phyloP scores from a whole-genome alignment of 2,797 vertebrate species.

The Esox masquinongy region DNA sequence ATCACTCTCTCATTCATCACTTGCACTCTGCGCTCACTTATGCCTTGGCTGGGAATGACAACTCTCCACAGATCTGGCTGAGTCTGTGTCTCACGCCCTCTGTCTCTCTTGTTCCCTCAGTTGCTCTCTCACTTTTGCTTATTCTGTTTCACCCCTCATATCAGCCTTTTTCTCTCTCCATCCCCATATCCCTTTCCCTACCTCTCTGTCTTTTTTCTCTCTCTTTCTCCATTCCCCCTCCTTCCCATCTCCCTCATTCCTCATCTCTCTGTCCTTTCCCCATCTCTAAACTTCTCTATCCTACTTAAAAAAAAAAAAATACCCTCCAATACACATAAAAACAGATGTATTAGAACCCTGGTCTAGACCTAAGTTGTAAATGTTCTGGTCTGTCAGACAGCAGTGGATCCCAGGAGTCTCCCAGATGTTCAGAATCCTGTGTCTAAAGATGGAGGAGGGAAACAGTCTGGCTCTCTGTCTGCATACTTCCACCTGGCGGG shows the following conservation, averaged over 20 bases:
- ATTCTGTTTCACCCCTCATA: not conserved
- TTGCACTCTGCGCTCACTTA: conserved; percentile 54
- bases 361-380: too few species aligned
- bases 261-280: too few species aligned
- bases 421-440: too few species aligned
- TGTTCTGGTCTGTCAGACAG: too few species aligned
- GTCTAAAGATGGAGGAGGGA: too few species aligned
- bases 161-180: not conserved
- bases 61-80: conserved; percentile 83
- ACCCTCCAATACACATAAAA: too few species aligned
- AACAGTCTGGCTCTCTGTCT: too few species aligned
- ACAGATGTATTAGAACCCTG: too few species aligned
- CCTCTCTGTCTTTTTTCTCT: not conserved
- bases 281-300: not conserved
- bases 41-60: conserved; percentile 36
- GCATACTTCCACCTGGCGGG: too few species aligned
- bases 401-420: too few species aligned
- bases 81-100: not conserved
- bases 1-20: conserved; percentile 39
- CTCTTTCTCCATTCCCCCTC: not conserved
- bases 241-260: not conserved
- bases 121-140: not conserved
- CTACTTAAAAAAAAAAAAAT: too few species aligned
- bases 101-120: not conserved
- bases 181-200: not conserved